These are phyloP conservation scores for Antidorcas marsupialis DNA, from an alignment of 2,113 vertebrate species.

Conservation along the genomic window DNA sequence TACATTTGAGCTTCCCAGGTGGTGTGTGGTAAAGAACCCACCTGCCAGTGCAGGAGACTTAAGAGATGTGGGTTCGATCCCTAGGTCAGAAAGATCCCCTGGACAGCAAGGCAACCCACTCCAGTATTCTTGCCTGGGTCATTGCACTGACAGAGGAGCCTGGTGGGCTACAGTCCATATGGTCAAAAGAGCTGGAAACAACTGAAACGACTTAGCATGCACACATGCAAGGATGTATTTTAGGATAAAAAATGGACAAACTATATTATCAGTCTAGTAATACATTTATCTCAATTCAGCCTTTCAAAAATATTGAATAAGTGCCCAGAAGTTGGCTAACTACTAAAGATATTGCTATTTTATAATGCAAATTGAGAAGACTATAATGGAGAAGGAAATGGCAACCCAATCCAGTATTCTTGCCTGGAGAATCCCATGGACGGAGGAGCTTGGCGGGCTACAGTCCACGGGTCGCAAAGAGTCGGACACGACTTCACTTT, in stretches of 20 bases:
- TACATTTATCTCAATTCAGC: not conserved
- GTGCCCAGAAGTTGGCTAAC: not conserved
- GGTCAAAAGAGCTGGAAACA: not conserved
- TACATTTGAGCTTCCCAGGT: not conserved
- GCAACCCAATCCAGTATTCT: no score
- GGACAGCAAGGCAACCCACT: not conserved
- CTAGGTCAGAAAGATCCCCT: not conserved
- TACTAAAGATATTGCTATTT: not conserved
- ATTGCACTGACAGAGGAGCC: not conserved
- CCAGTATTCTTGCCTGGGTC: not conserved
- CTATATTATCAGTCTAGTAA: not conserved
- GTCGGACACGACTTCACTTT: no score
- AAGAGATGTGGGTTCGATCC: not conserved
- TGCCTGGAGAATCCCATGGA: no score
- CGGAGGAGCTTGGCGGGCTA: no score
- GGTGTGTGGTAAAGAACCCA: not conserved
- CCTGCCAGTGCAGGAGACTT: not conserved
- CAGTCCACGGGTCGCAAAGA: no score
- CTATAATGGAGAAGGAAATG: not conserved
- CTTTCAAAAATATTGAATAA: not conserved
- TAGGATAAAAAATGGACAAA: not conserved
- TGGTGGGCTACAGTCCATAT: not conserved
- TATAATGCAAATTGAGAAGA: not conserved
- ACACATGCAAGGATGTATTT: not conserved
- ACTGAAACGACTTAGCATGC: not conserved